Conservation (phyloP, 2,113 vertebrate genomes). For the Cynoglossus semilaevis region DNA sequence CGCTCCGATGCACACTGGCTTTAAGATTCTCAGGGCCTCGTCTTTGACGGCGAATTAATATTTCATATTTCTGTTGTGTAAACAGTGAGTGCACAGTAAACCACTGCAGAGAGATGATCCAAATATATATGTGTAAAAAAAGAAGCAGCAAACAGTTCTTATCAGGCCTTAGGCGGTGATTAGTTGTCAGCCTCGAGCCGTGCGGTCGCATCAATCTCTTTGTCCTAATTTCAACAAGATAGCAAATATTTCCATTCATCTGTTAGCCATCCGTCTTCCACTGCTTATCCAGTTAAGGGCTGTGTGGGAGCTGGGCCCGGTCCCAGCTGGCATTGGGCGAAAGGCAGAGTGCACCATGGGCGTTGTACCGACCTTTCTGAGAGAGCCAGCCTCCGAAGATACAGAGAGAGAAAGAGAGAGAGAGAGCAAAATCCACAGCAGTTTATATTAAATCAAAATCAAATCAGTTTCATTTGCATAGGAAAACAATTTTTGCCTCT, state of each 20-base stretch:
- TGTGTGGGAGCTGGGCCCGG: too few species aligned
- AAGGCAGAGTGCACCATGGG: too few species aligned
- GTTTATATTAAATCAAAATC: too few species aligned
- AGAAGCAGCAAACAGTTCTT: neutral
- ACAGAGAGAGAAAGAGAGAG: too few species aligned
- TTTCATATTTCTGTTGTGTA: slow-evolving; percentile 24
- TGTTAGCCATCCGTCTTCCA: too few species aligned
- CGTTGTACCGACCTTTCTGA: too few species aligned
- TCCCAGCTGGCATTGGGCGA: too few species aligned
- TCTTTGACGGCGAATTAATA: slow-evolving; percentile 23
- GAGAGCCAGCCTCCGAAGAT: too few species aligned
- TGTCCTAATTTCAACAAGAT: neutral
- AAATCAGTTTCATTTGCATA: too few species aligned
- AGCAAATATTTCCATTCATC: neutral
- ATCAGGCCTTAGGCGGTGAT: neutral
- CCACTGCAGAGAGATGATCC: neutral
- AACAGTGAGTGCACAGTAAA: neutral
- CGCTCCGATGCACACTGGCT: slow-evolving; percentile 2
- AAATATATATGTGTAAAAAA: neutral
- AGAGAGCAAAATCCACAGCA: too few species aligned
- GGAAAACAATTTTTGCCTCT: too few species aligned
- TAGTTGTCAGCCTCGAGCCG: neutral
- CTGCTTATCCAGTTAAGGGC: too few species aligned
- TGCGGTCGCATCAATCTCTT: neutral
- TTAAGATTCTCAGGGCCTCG: neutral